phyloP scores from a whole-genome alignment of 2,888 invertebrate genomes.

The Acanthococcus lagerstroemiae region DNA sequence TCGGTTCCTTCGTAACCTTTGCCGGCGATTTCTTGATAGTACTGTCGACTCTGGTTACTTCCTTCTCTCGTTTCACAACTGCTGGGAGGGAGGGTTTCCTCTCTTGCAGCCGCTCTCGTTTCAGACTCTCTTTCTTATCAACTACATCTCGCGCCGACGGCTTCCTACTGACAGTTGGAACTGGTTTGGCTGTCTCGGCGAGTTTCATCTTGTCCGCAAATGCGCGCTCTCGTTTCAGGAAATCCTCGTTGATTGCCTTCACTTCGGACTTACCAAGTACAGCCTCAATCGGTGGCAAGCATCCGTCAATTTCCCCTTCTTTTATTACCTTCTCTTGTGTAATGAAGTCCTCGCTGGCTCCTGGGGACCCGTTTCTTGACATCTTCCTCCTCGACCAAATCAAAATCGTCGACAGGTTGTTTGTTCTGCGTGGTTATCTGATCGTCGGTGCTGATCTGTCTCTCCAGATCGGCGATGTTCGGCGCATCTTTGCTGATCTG shows the following conservation, averaged over 20 bases:
- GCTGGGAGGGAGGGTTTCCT: neutral
- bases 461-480: neutral
- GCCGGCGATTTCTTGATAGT: neutral
- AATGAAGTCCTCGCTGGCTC: neutral
- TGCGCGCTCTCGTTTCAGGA: neutral
- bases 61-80: neutral
- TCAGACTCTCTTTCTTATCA: neutral
- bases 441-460: neutral
- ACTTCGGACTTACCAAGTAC: slow-evolving; percentile 1
- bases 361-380: no score
- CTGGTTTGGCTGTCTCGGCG: neutral
- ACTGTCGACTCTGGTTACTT: no score
- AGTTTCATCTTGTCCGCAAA: neutral
- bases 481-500: no score
- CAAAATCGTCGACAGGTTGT: neutral
- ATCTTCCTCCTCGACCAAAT: neutral
- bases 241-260: neutral
- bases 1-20: neutral
- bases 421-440: neutral
- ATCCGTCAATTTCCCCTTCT: slow-evolving; percentile 21
- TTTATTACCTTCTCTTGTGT: slow-evolving; percentile 6
- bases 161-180: no score
- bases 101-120: neutral
- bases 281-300: neutral
- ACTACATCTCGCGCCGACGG: neutral